A percentile compares a stretch with the other conserved stretches of the same genome.
Evolutionary conservation across 1,140 invertebrate genomes (phyloP).

Genomic region (Drosophila malerkotliana): DNA sequence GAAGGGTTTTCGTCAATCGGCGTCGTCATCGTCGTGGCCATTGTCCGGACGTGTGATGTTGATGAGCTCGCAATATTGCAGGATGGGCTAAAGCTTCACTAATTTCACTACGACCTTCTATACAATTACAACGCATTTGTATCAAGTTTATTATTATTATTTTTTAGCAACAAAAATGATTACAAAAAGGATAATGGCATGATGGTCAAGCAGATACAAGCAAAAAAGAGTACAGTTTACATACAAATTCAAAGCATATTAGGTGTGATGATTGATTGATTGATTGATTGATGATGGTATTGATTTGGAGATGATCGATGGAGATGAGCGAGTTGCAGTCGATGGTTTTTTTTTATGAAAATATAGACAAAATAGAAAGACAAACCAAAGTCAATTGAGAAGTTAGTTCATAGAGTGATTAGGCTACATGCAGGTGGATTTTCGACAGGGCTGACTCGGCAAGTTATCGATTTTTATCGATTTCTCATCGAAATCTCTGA

Average conservation of each 20-base stretch:
- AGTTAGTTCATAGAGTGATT: constrained; percentile 26
- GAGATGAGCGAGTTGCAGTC: constrained; percentile 35
- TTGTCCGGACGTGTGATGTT: constrained; percentile 72
- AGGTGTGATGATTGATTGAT: constrained; percentile 17
- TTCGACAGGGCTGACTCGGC: neutral
- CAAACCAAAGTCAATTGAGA: constrained; percentile 52
- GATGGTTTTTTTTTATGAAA: constrained; percentile 58
- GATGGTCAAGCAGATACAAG: constrained; percentile 26
- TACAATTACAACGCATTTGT: constrained; percentile 19
- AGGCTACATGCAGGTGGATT: constrained; percentile 29
- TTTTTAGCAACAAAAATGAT: constrained; percentile 11
- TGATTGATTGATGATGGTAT: constrained; percentile 38
- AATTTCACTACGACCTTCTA: constrained; percentile 84
- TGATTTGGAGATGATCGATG: constrained; percentile 23
- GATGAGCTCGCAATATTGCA: constrained; percentile 82
- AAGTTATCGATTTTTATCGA: neutral
- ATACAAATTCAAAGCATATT: constrained; percentile 37
- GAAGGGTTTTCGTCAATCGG: constrained; percentile 46
- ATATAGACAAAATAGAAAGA: constrained; percentile 39
- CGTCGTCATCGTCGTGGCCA: constrained; percentile 24
- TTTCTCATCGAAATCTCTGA: neutral
- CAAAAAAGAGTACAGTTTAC: constrained; percentile 52
- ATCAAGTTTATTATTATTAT: neutral
- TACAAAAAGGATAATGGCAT: constrained; percentile 6
- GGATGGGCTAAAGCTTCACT: constrained; percentile 83